Evolutionary conservation across 1,140 invertebrate species (phyloP).

Genomic region (Drosophila arawakana): DNA sequence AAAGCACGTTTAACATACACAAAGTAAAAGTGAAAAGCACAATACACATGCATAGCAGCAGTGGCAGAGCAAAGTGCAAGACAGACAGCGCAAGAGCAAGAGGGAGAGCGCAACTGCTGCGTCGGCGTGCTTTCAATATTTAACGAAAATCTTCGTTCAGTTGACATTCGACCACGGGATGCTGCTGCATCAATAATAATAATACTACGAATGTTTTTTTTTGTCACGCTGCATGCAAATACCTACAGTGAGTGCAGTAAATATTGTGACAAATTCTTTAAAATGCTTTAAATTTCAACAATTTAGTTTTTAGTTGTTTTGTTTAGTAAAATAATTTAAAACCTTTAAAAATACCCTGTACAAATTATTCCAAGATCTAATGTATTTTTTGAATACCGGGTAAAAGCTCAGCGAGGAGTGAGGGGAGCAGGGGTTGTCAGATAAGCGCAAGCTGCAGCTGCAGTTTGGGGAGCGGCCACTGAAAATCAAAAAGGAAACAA

Average conservation of each 20-base stretch:
- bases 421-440: background rate
- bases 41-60: conserved; percentile 43
- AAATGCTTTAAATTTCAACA: background rate
- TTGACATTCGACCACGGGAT: conserved; percentile 23
- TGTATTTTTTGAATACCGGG: background rate
- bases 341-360: too few species aligned
- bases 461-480: conserved; percentile 44
- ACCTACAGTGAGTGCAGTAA: background rate
- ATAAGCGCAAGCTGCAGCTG: conserved; percentile 28
- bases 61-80: conserved; percentile 33
- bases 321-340: too few species aligned
- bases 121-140: conserved; percentile 70
- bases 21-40: conserved; percentile 82
- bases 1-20: conserved; percentile 70
- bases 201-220: conserved; percentile 26
- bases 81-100: conserved; percentile 18
- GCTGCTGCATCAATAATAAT: conserved; percentile 42
- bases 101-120: conserved; percentile 32
- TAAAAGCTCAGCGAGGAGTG: background rate
- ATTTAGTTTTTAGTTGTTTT: background rate
- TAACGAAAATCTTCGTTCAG: conserved; percentile 67
- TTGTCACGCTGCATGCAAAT: conserved; percentile 32
- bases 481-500: conserved; percentile 2
- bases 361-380: too few species aligned
- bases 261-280: conserved; percentile 6